Evolutionary conservation across 2,113 vertebrate genomes (phyloP).

Genomic region (Collichthys lucidus): DNA sequence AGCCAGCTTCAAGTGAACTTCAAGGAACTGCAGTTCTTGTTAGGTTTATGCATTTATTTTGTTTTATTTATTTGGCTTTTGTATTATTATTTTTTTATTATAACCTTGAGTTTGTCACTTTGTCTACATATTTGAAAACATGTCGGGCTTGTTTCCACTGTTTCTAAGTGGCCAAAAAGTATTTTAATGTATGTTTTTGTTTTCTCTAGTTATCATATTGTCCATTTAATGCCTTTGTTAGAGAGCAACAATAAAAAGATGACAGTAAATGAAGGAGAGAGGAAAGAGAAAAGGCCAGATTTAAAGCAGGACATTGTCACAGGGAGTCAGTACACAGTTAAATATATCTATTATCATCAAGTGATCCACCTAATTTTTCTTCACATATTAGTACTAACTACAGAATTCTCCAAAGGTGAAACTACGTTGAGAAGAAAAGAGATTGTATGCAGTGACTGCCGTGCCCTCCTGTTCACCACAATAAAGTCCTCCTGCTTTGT

Average conservation of each 20-base stretch:
- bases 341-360: constrained; percentile 4
- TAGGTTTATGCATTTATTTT: too few species aligned
- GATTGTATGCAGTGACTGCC: constrained; percentile 17
- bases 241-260: background rate
- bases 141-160: background rate
- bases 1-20: too few species aligned
- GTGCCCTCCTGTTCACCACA: constrained; percentile 50
- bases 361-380: constrained; percentile 16
- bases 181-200: background rate
- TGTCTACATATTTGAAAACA: background rate
- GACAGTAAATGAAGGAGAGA: background rate
- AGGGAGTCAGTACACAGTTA: background rate
- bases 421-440: constrained; percentile 13
- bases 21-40: too few species aligned
- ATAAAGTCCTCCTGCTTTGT: constrained; percentile 67
- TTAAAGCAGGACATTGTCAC: background rate
- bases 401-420: constrained; percentile 34
- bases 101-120: too few species aligned
- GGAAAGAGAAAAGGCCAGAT: background rate
- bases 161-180: background rate
- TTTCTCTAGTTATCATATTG: background rate
- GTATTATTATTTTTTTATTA: too few species aligned
- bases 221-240: background rate
- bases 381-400: background rate
- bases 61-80: too few species aligned